phyloP scores from a whole-genome alignment of 2,113 vertebrate species.

The Pedionomus torquatus region DNA sequence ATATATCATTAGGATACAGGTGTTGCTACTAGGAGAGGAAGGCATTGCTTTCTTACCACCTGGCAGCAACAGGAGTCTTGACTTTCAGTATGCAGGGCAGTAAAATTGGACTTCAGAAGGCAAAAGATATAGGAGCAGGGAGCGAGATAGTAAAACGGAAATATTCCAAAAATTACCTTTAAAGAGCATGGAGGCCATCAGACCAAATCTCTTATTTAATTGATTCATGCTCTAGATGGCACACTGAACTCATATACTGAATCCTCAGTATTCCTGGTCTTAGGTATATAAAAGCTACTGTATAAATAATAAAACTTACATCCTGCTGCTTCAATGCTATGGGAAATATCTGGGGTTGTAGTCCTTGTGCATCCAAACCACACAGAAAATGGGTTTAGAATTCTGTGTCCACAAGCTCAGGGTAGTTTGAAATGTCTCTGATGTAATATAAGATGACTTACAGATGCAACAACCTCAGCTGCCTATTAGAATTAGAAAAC shows the following conservation, averaged over 20 bases:
- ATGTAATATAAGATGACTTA: neutral
- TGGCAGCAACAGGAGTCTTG: neutral
- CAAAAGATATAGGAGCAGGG: neutral
- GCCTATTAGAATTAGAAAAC: neutral
- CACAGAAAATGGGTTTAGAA: neutral
- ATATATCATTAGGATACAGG: neutral
- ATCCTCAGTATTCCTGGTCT: neutral
- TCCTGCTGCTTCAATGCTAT: neutral
- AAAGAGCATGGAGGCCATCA: neutral
- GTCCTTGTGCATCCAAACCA: neutral
- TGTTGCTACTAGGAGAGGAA: neutral
- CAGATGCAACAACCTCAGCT: neutral
- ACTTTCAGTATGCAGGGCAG: neutral
- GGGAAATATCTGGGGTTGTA: neutral
- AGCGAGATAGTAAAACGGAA: neutral
- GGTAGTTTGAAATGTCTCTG: neutral
- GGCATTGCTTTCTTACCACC: neutral
- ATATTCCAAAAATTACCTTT: neutral
- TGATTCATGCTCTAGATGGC: neutral
- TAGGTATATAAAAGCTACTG: neutral
- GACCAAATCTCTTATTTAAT: neutral
- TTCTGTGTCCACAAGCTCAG: neutral
- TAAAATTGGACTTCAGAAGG: neutral
- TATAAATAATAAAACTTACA: neutral
- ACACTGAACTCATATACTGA: neutral